Evolutionary conservation across 1,140 invertebrate genomes (phyloP).

Genomic region (Cryptotermes secundus): DNA sequence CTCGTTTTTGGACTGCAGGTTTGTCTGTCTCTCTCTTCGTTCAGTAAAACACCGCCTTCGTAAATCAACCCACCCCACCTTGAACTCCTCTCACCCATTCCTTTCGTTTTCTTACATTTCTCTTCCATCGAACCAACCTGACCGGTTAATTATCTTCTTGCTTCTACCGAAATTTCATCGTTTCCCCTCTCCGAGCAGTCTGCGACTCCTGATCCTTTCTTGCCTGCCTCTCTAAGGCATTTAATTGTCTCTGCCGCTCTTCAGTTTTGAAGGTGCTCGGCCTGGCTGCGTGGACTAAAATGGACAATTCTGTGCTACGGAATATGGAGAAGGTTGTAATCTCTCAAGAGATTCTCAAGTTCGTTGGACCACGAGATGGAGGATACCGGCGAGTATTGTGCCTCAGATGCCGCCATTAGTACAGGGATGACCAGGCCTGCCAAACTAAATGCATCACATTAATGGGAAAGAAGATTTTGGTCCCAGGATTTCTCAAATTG

Average conservation of each 20-base stretch:
- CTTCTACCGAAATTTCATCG: slow-evolving; percentile 21
- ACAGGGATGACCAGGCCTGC: no score
- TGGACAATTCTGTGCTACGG: no score
- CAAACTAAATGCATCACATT: no score
- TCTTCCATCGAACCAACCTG: not conserved
- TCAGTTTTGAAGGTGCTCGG: not conserved
- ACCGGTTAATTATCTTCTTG: slow-evolving; percentile 24
- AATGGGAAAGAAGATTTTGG: no score
- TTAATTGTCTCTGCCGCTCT: not conserved
- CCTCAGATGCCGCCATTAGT: no score
- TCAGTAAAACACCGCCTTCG: slow-evolving; percentile 21
- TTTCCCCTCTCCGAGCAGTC: not conserved
- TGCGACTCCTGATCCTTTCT: not conserved
- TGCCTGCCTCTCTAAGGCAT: not conserved
- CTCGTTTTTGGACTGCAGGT: not conserved
- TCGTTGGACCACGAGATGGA: no score
- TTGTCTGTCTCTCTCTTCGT: not conserved
- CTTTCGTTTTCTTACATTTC: not conserved
- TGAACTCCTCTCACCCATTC: not conserved
- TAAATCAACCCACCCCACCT: slow-evolving; percentile 13
- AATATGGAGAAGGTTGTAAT: no score
- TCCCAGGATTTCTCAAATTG: no score
- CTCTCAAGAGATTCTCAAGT: no score
- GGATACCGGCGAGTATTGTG: no score
- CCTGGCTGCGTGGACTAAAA: no score